Evolutionary conservation across 1,140 invertebrate species (phyloP), one percentile per base, ranked within the genome.

Genomic region (Oryctes rhinoceros): DNA sequence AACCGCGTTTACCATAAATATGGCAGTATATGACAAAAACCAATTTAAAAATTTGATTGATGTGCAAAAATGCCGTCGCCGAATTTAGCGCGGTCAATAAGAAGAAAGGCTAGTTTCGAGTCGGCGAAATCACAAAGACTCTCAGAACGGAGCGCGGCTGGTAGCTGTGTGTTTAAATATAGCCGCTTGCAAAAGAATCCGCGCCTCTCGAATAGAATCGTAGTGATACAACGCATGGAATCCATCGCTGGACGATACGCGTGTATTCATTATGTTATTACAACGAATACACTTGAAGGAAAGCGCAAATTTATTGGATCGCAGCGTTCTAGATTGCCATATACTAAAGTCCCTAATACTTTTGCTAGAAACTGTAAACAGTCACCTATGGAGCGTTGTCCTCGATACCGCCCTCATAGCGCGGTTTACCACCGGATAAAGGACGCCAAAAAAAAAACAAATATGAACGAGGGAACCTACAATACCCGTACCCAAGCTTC

Each of bases 11-110:
- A 71, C 65, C 65, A 71, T 71, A 71, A 71, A 71, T 71, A 71
- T 71, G 7, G 35, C 65, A 24, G 13, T 71, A 71, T 71, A 71
- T 71, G 65, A 71, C 65, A 71, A 71, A 71, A 71, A 71, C 65
- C 35, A 71, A 71, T 71, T 71, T 71, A 71, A 71, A 71, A 71
- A 71, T 71, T 71, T 71, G 65, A 71, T 71, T 71, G 65, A 71
- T 71, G 65, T 71, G 20, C 65, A 71, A 71, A 71, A 71, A 71
- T 71, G 35, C 65, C 65, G 65, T 71, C 37, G 65, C 24, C 65
- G 65, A 71, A 71, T 71, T 71, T 71, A 71, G 65, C 18, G 65
- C 65, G 65, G 65, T 71, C 65, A 71, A 71, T 24, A 15, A 24
- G 20, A 15, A 24, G 20, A 71, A 71, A 71, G 65, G 65, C 3